Evolutionary conservation across 92 coral and sea anemone species (phyloP).

Genomic region (Meandrina meandrites): DNA sequence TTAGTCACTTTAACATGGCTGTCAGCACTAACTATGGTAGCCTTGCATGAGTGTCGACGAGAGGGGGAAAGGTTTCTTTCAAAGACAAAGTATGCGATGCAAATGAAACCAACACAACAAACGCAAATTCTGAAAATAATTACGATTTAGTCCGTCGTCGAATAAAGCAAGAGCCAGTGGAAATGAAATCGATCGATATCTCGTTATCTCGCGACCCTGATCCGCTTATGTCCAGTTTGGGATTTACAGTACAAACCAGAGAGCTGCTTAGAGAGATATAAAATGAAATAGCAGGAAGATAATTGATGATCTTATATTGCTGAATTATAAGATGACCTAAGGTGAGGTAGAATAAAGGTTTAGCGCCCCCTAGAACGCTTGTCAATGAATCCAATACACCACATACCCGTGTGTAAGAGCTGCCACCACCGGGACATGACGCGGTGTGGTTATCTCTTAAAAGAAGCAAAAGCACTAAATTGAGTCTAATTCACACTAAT

Average conservation of each 20-base stretch:
- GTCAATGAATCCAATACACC: slow-evolving; percentile 70
- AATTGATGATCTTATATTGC: slow-evolving; percentile 62
- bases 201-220: slow-evolving; percentile 43
- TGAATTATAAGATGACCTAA: slow-evolving; percentile 66
- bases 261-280: slow-evolving; percentile 55
- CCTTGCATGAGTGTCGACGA: neutral
- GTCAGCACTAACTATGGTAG: slow-evolving; percentile 57
- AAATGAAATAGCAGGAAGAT: slow-evolving; percentile 68
- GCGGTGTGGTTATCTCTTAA: slow-evolving; percentile 63
- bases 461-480: slow-evolving; percentile 69
- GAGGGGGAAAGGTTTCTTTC: neutral
- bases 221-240: slow-evolving; percentile 43
- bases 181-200: slow-evolving; percentile 43
- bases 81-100: neutral
- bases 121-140: neutral
- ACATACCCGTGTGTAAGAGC: slow-evolving; percentile 70
- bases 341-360: slow-evolving; percentile 66
- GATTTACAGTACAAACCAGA: slow-evolving; percentile 49
- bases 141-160: neutral
- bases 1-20: slow-evolving; percentile 69
- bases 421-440: slow-evolving; percentile 60
- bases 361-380: slow-evolving; percentile 81
- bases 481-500: slow-evolving; percentile 53
- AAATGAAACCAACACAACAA: slow-evolving; percentile 4
- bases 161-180: neutral